Percentiles rank a stretch among this genome's conserved stretches.
Conservation (phyloP, 2,113 vertebrate species). For the Carassius gibelio region DNA sequence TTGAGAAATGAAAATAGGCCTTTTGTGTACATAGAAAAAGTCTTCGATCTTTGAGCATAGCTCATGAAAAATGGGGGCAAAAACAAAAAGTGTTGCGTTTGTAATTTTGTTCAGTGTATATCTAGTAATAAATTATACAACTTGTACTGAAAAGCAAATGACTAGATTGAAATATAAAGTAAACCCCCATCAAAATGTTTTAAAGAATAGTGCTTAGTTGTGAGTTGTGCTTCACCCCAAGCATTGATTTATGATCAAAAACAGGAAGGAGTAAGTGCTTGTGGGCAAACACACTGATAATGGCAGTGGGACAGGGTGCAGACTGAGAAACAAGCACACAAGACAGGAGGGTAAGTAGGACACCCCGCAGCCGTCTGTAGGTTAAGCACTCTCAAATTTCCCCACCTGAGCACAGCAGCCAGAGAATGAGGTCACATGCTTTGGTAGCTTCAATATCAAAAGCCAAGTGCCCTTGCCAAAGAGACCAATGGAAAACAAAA, state of each 20-base stretch:
- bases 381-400: slow-evolving; percentile 70
- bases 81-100: no score
- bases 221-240: not conserved
- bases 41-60: no score
- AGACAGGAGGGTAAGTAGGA: not conserved
- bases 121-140: no score
- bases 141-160: no score
- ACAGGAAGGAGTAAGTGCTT: not conserved
- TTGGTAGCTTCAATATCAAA: slow-evolving; percentile 55
- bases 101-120: no score
- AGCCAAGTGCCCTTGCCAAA: slow-evolving; percentile 60
- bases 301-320: not conserved
- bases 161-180: no score
- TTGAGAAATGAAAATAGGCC: no score
- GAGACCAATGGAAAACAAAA: slow-evolving; percentile 61
- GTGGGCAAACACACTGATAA: slow-evolving; percentile 9
- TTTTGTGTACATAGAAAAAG: no score
- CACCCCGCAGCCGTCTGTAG: slow-evolving; percentile 69
- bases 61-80: no score
- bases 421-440: slow-evolving; percentile 75
- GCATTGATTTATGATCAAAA: not conserved
- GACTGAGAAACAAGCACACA: not conserved
- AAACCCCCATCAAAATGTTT: not conserved
- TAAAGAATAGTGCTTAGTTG: not conserved
- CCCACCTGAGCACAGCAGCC: slow-evolving; percentile 65